A percentile compares a stretch with the other conserved stretches of the same genome.
These are phyloP conservation scores for Lasioglossum malachurum DNA, from an alignment of 2,888 invertebrate species.

Conservation along the genomic window DNA sequence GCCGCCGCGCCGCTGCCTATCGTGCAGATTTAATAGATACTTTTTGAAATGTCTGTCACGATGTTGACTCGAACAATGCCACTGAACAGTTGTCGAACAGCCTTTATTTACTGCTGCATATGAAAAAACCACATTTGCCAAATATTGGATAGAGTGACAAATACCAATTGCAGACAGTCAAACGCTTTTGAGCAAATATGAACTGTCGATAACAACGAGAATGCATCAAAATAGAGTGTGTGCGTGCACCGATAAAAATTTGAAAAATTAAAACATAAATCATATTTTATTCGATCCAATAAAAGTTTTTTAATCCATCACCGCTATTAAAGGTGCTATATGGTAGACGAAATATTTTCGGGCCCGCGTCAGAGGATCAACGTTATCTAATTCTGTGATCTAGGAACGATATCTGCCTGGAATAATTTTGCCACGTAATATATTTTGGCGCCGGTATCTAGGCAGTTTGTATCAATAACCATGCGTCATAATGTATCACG, in stretches of 20 bases:
- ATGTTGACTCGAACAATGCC: not conserved
- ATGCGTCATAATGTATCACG: conserved; percentile 62
- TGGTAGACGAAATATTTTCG: conserved; percentile 6
- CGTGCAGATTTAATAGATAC: not conserved
- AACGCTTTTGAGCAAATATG: not conserved
- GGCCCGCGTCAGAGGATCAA: not conserved
- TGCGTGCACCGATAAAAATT: not conserved
- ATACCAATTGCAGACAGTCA: not conserved
- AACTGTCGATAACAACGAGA: not conserved
- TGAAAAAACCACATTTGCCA: not conserved
- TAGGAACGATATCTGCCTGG: conserved; percentile 60
- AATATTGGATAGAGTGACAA: not conserved
- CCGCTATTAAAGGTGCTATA: not conserved
- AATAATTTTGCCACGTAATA: conserved; percentile 67
- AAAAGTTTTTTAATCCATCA: not conserved
- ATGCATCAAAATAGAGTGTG: not conserved
- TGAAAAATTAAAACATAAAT: not conserved
- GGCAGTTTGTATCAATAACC: conserved; percentile 69
- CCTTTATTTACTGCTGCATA: not conserved
- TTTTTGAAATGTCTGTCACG: not conserved
- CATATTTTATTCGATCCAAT: not conserved
- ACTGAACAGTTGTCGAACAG: not conserved
- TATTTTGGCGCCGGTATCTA: conserved; percentile 55
- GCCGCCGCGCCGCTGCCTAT: not conserved
- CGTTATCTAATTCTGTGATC: conserved; percentile 37